Conservation (phyloP, 2,113 vertebrate species). For the Ceyx cyanopectus region DNA sequence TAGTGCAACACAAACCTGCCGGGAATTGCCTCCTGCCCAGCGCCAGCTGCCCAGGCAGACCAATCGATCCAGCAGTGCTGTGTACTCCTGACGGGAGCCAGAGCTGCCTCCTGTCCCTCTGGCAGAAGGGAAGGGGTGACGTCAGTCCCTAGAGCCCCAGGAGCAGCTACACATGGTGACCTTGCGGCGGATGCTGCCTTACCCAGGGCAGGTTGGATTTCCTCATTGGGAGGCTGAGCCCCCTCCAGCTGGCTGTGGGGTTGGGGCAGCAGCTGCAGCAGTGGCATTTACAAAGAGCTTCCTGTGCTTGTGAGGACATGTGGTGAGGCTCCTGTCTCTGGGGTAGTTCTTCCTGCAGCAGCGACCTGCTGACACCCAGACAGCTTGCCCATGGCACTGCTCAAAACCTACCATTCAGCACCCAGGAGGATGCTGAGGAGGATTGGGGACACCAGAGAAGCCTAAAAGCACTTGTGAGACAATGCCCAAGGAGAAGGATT, state of each 20-base stretch:
- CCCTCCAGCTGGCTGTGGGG: rapidly evolving
- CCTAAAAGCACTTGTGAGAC: not conserved
- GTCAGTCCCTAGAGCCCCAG: not conserved
- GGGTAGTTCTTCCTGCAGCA: not conserved
- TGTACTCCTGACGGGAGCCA: not conserved
- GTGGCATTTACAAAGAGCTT: not conserved
- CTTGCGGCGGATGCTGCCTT: rapidly evolving
- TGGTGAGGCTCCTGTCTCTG: rapidly evolving
- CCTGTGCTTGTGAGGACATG: rapidly evolving
- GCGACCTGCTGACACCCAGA: not conserved
- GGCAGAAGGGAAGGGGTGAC: not conserved
- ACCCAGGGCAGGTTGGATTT: not conserved
- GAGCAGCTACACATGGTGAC: rapidly evolving
- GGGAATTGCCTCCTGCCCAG: no score
- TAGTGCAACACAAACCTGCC: not conserved
- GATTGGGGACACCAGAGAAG: not conserved
- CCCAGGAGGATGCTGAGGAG: not conserved
- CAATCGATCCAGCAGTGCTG: no score
- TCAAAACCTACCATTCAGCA: not conserved
- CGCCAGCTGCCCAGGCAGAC: no score
- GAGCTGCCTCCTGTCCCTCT: not conserved
- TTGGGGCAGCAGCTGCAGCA: not conserved
- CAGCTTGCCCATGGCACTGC: rapidly evolving
- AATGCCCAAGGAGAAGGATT: not conserved
- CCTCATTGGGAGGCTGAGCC: not conserved